A percentile compares a stretch with the other conserved stretches of the same genome.
Evolutionary conservation across 2,797 vertebrate genomes (phyloP).

Genomic region (Hirundo rustica): DNA sequence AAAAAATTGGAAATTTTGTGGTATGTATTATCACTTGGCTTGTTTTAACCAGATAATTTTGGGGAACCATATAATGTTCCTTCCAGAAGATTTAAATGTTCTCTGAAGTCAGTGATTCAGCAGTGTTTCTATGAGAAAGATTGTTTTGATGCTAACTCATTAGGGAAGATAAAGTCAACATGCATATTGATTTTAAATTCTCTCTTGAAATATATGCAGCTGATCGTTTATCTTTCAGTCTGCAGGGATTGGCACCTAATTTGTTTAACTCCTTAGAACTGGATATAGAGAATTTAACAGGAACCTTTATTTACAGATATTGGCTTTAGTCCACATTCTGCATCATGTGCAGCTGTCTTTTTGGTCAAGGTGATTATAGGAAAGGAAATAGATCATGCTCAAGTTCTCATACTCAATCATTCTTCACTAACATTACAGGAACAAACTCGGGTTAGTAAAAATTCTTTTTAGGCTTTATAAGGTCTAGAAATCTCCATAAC

Average conservation of each 20-base stretch:
- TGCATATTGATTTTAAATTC: not conserved
- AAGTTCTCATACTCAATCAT: not conserved
- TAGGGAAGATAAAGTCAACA: not conserved
- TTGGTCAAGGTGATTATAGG: not conserved
- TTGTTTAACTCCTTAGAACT: slow-evolving; percentile 11
- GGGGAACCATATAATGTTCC: not conserved
- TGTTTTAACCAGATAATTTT: slow-evolving; percentile 12
- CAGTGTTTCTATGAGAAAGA: not conserved
- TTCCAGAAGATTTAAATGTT: slow-evolving; percentile 24
- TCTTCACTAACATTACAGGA: not conserved
- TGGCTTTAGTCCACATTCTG: not conserved
- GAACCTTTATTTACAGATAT: not conserved
- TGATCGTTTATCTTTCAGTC: not conserved
- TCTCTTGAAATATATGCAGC: not conserved
- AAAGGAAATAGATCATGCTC: not conserved
- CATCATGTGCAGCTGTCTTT: not conserved
- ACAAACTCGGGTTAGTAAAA: not conserved
- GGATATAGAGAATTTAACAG: not conserved
- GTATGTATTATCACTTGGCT: slow-evolving; percentile 19
- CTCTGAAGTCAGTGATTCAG: slow-evolving; percentile 31
- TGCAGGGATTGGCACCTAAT: not conserved
- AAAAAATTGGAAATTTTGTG: not conserved
- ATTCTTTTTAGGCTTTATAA: not conserved
- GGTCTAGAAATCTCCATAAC: not conserved
- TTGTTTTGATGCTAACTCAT: slow-evolving; percentile 6